Conservation (phyloP, 2,113 vertebrate species). For the Psettodes erumei region DNA sequence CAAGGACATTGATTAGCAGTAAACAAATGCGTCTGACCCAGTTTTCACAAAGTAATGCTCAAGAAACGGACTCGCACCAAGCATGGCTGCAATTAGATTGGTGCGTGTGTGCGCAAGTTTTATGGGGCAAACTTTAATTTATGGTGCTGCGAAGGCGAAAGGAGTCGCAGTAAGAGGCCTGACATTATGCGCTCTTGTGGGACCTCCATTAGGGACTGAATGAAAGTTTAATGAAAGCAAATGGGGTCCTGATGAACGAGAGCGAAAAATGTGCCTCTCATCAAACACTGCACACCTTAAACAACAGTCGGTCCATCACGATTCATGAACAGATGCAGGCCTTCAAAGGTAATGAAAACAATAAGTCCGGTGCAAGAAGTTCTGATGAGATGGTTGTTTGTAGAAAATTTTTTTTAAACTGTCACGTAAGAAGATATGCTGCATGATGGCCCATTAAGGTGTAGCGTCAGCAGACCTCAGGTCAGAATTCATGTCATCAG, state of each 20-base stretch:
- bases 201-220: slow-evolving; percentile 20
- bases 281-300: background rate
- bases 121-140: slow-evolving; percentile 1
- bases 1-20: slow-evolving; percentile 55
- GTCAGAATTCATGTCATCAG: background rate
- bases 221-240: slow-evolving; percentile 30
- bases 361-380: background rate
- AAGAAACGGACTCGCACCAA: slow-evolving; percentile 5
- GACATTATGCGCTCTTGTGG: slow-evolving; percentile 22
- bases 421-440: background rate
- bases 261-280: slow-evolving; percentile 16
- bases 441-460: background rate
- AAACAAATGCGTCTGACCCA: slow-evolving; percentile 62
- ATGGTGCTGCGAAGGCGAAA: slow-evolving; percentile 11
- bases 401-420: background rate
- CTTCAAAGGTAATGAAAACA: background rate
- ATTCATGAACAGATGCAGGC: background rate
- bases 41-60: slow-evolving; percentile 36
- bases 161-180: background rate
- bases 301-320: background rate
- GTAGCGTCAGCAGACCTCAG: background rate
- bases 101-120: background rate
- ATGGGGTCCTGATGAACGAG: background rate
- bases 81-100: slow-evolving; percentile 30
- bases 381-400: background rate